phyloP scores from a whole-genome alignment of 2,888 invertebrate species.

The Cyrtodaria siliqua region DNA sequence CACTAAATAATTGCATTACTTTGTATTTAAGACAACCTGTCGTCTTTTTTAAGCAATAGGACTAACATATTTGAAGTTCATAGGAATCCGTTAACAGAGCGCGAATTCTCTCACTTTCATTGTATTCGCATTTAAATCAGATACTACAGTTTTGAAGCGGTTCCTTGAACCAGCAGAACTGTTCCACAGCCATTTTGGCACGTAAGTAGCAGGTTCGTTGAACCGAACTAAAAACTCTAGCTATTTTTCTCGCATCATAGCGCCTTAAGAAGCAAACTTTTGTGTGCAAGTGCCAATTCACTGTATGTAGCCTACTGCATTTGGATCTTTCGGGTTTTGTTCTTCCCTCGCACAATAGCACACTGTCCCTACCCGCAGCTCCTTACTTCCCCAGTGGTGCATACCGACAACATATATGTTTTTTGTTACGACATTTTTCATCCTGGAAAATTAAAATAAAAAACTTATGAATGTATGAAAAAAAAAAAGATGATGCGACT shows the following conservation, averaged over 20 bases:
- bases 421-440: not conserved
- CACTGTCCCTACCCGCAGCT: not conserved
- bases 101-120: too few species aligned
- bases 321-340: not conserved
- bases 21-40: not conserved
- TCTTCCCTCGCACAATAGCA: not conserved
- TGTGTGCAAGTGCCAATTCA: not conserved
- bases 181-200: slow-evolving; percentile 34
- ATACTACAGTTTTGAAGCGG: slow-evolving; percentile 19
- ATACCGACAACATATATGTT: not conserved
- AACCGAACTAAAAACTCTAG: slow-evolving; percentile 1
- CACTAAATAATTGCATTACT: too few species aligned
- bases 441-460: not conserved
- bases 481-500: too few species aligned
- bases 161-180: slow-evolving; percentile 27
- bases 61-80: too few species aligned
- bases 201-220: slow-evolving; percentile 18
- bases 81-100: too few species aligned
- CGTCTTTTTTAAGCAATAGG: too few species aligned
- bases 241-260: not conserved
- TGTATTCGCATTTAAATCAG: slow-evolving; percentile 13
- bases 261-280: not conserved
- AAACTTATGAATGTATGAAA: too few species aligned
- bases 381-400: not conserved
- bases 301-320: not conserved